These are phyloP conservation scores for Herpetotheres cachinnans DNA, from an alignment of 2,113 vertebrate genomes.

Conservation along the genomic window DNA sequence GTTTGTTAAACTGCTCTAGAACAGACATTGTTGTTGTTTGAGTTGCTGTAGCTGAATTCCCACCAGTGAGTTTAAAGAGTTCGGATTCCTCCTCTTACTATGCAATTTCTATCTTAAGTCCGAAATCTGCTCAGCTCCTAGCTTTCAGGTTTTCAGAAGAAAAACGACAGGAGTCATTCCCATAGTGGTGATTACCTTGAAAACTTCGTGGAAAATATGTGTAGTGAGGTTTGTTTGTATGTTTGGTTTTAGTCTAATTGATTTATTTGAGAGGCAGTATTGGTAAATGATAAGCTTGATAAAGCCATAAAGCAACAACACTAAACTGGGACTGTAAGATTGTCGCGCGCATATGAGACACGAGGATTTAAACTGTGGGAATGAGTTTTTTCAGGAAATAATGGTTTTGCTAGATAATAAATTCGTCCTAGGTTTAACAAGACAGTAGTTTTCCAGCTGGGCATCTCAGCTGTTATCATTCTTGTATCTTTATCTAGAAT, in stretches of 20 bases:
- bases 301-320: neutral
- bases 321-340: neutral
- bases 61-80: neutral
- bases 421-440: neutral
- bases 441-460: neutral
- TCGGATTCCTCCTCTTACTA: neutral
- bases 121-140: neutral
- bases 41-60: neutral
- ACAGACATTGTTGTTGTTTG: neutral
- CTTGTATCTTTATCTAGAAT: neutral
- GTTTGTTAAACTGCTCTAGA: neutral
- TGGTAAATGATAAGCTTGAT: neutral
- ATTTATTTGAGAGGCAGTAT: neutral
- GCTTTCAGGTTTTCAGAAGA: neutral
- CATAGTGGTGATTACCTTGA: neutral
- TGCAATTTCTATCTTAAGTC: neutral
- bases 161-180: neutral
- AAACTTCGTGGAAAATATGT: neutral
- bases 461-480: neutral
- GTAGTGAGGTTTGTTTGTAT: neutral
- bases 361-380: neutral
- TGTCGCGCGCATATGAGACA: neutral
- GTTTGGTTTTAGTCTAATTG: neutral
- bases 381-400: neutral
- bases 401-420: neutral